Conservation (phyloP, 2,113 vertebrate genomes). For the Gorsachius goisagi region DNA sequence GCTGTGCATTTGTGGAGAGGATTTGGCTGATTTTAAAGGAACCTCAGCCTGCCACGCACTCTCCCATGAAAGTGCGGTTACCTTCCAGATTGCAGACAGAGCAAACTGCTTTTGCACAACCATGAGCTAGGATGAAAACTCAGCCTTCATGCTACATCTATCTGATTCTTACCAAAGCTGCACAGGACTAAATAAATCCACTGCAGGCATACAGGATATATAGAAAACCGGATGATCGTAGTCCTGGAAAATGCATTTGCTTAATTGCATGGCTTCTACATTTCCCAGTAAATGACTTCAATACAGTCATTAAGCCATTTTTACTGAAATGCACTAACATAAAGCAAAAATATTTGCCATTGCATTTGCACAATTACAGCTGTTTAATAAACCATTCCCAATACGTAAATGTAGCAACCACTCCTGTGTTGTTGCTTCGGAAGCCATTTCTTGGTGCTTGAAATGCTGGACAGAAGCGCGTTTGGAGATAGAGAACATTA, state of each 20-base stretch:
- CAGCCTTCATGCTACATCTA: neutral
- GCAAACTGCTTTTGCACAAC: neutral
- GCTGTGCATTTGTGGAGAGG: neutral
- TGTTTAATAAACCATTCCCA: constrained; percentile 16
- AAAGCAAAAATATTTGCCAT: neutral
- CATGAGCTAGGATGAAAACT: neutral
- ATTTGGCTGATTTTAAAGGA: neutral
- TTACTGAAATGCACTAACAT: neutral
- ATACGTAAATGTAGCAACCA: neutral
- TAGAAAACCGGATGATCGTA: neutral
- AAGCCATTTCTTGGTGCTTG: neutral
- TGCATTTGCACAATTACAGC: neutral
- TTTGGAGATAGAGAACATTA: neutral
- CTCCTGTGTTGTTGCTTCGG: neutral
- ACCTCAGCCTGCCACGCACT: neutral
- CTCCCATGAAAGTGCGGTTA: neutral
- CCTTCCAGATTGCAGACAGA: neutral
- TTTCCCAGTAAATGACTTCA: neutral
- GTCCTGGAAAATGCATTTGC: constrained; percentile 8
- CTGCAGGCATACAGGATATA: neutral
- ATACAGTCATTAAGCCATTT: neutral
- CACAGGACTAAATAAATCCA: neutral
- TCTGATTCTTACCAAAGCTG: neutral
- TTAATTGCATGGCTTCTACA: neutral
- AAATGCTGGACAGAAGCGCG: neutral